Base-by-base conservation (phyloP, 2,888 invertebrate species). In the Andrena fulva region DNA sequence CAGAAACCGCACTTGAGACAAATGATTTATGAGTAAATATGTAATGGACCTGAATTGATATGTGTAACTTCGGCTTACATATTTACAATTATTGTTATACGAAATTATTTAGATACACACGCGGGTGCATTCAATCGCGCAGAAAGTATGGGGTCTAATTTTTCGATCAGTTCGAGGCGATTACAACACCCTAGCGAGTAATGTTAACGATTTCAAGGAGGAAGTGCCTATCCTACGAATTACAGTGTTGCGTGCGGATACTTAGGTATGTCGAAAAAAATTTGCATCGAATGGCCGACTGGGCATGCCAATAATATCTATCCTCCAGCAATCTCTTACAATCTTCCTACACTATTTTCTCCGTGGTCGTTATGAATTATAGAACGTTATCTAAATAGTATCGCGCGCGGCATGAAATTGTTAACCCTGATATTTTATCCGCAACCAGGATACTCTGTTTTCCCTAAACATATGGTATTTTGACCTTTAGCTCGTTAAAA, bases 301-400 rank as follows among this genome's bases (percentile, higher is more conserved):
- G 31, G 24, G 80, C 29, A 67, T 63, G 35, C 67, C 79, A 79
- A 71, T 82, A 79, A 82, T 52, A 64, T 78, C 67, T 79, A 75
- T 82, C 68, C 35, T 56, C 54, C 10, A 72, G 35, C 80, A 66
- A 77, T 72, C 68, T 78, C 59, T 66, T 69, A 74, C 78, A 67
- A 76, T 83, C 82, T 75, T 73, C 66, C 73, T 77, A 80, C 77
- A 73, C 66, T 29, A 67, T 77, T 83, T 80, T 77, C 80, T 31
- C 56, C 69, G 60, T 69, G 69, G 31, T 56, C 59, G 64, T 62
- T 72, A 72, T 68, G 73, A 82, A 82, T 72, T 80, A 76, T 54
- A 59, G 24, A 69, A 68, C 73, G 52, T 60, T 81, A 74, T 78
- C 81, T 81, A 78, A 81, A 81, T 70, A 69, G 60, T 74, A 81